A percentile compares a stretch with the other conserved stretches of the same genome.
These are phyloP conservation scores for Piprites chloris DNA, from an alignment of 2,113 vertebrate genomes.

Conservation along the genomic window DNA sequence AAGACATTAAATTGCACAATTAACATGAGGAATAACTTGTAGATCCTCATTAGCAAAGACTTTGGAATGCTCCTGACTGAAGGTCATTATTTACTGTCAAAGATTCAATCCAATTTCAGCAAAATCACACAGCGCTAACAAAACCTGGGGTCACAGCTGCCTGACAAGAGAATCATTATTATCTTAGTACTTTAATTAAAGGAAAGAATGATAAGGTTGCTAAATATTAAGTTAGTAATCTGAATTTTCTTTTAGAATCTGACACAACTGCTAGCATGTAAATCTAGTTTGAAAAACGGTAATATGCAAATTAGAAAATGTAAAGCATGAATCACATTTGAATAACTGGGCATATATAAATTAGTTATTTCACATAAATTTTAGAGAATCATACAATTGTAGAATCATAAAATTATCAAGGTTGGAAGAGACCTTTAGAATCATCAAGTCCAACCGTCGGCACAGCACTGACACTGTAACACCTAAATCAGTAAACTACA, in stretches of 20 bases:
- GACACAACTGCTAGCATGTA: not conserved
- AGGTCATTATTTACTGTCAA: constrained; percentile 36
- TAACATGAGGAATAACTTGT: not conserved
- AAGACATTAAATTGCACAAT: not conserved
- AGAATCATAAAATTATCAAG: not conserved
- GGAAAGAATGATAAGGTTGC: not conserved
- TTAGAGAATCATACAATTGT: not conserved
- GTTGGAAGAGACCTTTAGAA: not conserved
- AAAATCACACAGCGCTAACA: not conserved
- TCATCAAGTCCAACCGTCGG: not conserved
- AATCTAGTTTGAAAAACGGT: not conserved
- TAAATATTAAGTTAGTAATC: not conserved
- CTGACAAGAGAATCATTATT: not conserved
- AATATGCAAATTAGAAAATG: not conserved
- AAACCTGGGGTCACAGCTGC: not conserved
- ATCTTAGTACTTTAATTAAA: constrained; percentile 21
- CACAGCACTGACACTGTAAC: not conserved
- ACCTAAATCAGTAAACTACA: not conserved
- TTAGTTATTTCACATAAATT: not conserved
- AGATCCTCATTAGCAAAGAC: not conserved
- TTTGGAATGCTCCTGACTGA: not conserved
- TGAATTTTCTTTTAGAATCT: not conserved
- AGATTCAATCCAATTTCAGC: constrained; percentile 2
- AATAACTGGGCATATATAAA: not conserved
- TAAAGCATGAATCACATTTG: not conserved